A percentile compares a stretch with the other conserved stretches of the same genome.
Conservation (phyloP, 2,888 invertebrate species). For the Electrophaes corylata region DNA sequence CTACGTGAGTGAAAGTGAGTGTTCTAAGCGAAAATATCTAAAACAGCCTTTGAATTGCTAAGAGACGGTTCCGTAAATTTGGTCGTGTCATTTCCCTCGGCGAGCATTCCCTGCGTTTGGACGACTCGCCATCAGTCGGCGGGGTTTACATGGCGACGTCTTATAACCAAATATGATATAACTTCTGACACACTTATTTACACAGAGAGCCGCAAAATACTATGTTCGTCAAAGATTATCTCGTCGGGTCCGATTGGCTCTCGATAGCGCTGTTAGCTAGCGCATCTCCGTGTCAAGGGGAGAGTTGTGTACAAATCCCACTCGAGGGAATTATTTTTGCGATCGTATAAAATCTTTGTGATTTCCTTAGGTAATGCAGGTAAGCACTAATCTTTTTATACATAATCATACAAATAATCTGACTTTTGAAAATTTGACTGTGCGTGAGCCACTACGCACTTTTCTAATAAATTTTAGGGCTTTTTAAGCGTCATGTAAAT, state of each 20-base stretch:
- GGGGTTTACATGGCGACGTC: constrained; percentile 29
- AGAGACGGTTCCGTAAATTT: constrained; percentile 56
- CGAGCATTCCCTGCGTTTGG: constrained; percentile 52
- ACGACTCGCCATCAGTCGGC: constrained; percentile 43
- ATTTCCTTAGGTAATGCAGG: too few relatives aligned
- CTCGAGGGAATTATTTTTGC: too few relatives aligned
- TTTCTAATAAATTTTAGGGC: not conserved
- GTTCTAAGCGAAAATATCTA: constrained; percentile 47
- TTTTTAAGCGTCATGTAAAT: constrained; percentile 32
- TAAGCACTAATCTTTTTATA: too few relatives aligned
- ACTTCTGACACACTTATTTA: not conserved
- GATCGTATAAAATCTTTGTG: too few relatives aligned
- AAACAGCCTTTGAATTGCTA: constrained; percentile 53
- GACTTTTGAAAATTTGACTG: not conserved
- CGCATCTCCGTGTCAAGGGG: too few relatives aligned
- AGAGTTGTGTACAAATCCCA: too few relatives aligned
- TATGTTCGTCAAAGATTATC: too few relatives aligned
- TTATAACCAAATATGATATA: not conserved
- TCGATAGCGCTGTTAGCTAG: too few relatives aligned
- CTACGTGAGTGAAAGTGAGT: constrained; percentile 31
- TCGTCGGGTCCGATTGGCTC: too few relatives aligned
- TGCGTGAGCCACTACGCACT: not conserved
- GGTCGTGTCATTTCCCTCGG: constrained; percentile 60
- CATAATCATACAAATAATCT: too few relatives aligned
- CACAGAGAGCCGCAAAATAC: too few relatives aligned